Evolutionary conservation across 2,888 invertebrate genomes (phyloP), one percentile per base, ranked within the genome.

Genomic region (Nymphalis c-album): DNA sequence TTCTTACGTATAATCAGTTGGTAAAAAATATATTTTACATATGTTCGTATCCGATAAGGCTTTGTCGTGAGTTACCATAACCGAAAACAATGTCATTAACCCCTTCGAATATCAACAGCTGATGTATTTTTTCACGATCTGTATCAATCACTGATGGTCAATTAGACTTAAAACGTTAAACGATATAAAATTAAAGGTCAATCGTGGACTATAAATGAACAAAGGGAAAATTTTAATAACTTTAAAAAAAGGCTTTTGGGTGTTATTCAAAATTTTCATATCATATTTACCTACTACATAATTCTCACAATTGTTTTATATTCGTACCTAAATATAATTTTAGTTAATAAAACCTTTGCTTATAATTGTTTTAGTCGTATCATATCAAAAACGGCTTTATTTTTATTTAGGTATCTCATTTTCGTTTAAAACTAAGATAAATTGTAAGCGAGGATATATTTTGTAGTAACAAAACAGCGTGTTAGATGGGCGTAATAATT

Each of bases 81-180:
- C 16, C 26, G 18, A 60, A 64, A 46, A 2, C 22, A 64, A 69
- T 69, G 71, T 69, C 69, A 63, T 64, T 69, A 47, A 71, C 69
- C 68, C 22, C 67, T 53, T 60, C 35, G 20, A 57, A 48, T 69
- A 69, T 62, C 51, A 60, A 53, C 40, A 40, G 40, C 62, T 65
- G 64, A 64, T 64, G 51, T 64, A 67, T 59, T 58, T 48, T 70
- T 67, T 70, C 58, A 67, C 70, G 70, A 67, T 67, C 50, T 67
- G 58, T 67, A 67, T 70, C 70, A 64, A 64, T 70, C 70, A 67
- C 53, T 17, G 55, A n/a, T n/a, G 31, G 17, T 8, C 51, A 51
- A 22, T 51, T 26, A n/a, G 0, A 8, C 31, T 26, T 55, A 31
- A 31, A 55, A 55, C n/a, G 16, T n/a, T 55, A 17, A 31, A n/a